Evolutionary conservation across 2,888 invertebrate genomes (phyloP).

Genomic region (Macropis europaea): DNA sequence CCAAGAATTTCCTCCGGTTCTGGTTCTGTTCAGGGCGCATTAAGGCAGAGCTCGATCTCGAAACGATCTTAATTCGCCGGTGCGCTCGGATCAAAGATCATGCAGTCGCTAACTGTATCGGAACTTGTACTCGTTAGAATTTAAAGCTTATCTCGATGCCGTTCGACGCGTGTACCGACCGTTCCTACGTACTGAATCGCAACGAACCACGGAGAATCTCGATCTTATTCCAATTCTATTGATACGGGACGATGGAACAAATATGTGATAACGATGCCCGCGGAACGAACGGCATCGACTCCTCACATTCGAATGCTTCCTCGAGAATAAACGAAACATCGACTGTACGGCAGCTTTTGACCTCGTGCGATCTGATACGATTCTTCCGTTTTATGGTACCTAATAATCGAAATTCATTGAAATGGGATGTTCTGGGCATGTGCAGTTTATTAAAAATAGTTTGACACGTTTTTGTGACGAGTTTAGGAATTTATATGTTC

Average conservation of each 20-base stretch:
- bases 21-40: constrained; percentile 10
- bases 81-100: constrained; percentile 31
- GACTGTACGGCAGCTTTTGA: not conserved
- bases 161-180: constrained; percentile 4
- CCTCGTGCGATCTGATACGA: not conserved
- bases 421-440: too few species aligned
- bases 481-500: too few species aligned
- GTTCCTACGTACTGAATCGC: constrained; percentile 13
- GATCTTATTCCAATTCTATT: constrained; percentile 7
- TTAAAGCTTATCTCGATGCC: constrained; percentile 32
- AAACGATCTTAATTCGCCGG: constrained; percentile 43
- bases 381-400: not conserved
- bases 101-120: constrained; percentile 34
- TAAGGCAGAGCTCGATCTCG: constrained; percentile 26
- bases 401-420: too few species aligned
- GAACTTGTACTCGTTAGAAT: constrained; percentile 25
- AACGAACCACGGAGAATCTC: constrained; percentile 14
- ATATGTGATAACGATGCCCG: constrained; percentile 3
- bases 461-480: too few species aligned
- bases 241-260: not conserved
- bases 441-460: too few species aligned
- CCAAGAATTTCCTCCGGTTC: constrained; percentile 14
- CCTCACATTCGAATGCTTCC: not conserved
- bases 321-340: not conserved
- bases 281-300: not conserved